Evolutionary conservation across 2,888 invertebrate genomes (phyloP).

Genomic region (Tipula confusa): DNA sequence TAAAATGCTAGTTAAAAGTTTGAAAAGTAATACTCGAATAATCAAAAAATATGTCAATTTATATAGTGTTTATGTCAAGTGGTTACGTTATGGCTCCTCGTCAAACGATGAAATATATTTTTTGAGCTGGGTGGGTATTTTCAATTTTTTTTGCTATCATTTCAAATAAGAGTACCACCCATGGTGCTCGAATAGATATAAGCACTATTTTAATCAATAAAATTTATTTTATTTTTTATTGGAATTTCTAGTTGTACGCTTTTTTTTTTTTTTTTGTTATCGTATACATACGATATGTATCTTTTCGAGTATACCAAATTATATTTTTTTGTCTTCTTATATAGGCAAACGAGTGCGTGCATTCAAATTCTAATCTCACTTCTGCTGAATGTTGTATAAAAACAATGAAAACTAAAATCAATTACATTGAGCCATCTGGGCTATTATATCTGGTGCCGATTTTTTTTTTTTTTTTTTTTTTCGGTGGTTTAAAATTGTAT

Average conservation of each 20-base stretch:
- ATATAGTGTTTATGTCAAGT: too few species aligned
- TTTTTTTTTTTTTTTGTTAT: not conserved
- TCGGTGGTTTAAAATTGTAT: not conserved
- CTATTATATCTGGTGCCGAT: not conserved
- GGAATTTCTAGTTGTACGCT: not conserved
- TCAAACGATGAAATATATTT: too few species aligned
- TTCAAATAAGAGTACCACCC: not conserved
- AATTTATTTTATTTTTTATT: not conserved
- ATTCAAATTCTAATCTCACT: not conserved
- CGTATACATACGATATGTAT: not conserved
- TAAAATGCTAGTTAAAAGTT: too few species aligned
- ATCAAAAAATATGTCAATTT: too few species aligned
- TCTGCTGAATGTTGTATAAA: not conserved
- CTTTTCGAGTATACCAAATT: too few species aligned
- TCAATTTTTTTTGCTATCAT: too few species aligned
- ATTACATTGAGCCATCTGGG: not conserved
- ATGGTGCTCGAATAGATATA: not conserved
- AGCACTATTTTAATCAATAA: not conserved
- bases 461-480: not conserved
- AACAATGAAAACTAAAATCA: not conserved
- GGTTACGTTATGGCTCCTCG: too few species aligned
- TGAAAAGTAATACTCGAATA: too few species aligned
- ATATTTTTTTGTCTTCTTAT: not conserved
- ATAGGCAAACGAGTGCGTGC: not conserved
- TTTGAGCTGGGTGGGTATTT: too few species aligned